A percentile compares a stretch with the other conserved stretches of the same genome.
phyloP scores from a whole-genome alignment of 2,113 vertebrate species.

The Ardeotis arabs region DNA sequence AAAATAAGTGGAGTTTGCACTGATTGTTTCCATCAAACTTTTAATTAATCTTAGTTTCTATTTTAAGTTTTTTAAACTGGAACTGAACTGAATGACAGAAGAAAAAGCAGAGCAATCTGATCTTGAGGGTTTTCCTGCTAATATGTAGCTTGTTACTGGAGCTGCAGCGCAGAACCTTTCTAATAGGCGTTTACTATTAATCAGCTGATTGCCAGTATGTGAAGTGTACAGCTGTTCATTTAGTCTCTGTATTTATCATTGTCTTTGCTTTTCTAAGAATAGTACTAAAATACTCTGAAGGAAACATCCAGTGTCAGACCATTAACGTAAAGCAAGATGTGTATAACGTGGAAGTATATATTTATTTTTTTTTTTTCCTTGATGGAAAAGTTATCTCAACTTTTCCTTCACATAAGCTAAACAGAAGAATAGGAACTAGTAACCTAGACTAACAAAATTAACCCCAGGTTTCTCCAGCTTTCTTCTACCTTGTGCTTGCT shows the following conservation, averaged over 20 bases:
- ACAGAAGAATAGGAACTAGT: neutral
- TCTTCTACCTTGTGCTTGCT: neutral
- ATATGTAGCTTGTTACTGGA: neutral
- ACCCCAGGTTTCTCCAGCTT: neutral
- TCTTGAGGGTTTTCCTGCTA: neutral
- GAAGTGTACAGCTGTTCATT: neutral
- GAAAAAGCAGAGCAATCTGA: neutral
- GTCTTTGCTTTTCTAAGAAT: neutral
- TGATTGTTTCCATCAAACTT: neutral
- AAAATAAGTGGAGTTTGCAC: neutral
- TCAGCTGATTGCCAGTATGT: neutral
- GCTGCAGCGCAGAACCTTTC: neutral
- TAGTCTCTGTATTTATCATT: neutral
- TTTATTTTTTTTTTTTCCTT: neutral
- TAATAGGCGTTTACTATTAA: neutral
- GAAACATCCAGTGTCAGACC: neutral
- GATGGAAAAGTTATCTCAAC: neutral
- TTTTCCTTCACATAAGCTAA: neutral
- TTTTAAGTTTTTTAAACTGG: neutral
- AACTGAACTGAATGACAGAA: neutral
- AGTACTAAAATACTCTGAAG: neutral
- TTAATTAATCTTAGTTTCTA: neutral
- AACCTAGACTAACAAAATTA: neutral
- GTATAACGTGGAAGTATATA: neutral
- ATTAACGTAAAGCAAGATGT: neutral